phyloP scores from a whole-genome alignment of 64 coral and sea anemone genomes.

The Anthopleura sola region DNA sequence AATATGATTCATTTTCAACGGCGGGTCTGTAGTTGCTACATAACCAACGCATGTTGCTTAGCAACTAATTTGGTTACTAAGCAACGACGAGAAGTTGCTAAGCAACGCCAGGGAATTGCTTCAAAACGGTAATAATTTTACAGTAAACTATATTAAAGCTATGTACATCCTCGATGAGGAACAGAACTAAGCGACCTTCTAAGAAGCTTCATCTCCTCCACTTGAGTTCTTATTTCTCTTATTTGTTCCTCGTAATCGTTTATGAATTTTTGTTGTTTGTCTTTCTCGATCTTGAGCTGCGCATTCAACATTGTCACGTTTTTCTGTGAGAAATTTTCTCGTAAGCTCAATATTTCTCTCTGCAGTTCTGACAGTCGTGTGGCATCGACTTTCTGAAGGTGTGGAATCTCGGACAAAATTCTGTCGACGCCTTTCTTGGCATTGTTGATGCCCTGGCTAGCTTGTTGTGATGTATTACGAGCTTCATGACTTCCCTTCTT shows the following conservation, averaged over 20 bases:
- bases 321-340: conserved; percentile 33
- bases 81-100: background rate
- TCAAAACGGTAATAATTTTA: background rate
- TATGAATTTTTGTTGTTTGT: conserved; percentile 63
- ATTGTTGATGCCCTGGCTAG: conserved; percentile 29
- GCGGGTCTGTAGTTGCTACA: background rate
- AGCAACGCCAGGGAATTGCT: background rate
- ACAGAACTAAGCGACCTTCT: conserved; percentile 35
- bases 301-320: conserved; percentile 45
- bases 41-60: background rate
- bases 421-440: conserved; percentile 14
- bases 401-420: conserved; percentile 38
- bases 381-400: conserved; percentile 53
- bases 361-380: conserved; percentile 60
- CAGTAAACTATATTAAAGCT: background rate
- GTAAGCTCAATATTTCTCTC: conserved; percentile 43
- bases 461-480: conserved; percentile 39
- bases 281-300: conserved; percentile 39
- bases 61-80: background rate
- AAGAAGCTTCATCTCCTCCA: conserved; percentile 57
- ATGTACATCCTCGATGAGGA: background rate
- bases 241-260: conserved; percentile 49
- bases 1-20: too few species aligned
- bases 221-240: conserved; percentile 35
- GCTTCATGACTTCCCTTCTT: conserved; percentile 21